These are phyloP conservation scores for Plumapathes pennacea DNA, from an alignment of 92 coral and sea anemone species.

Conservation along the genomic window DNA sequence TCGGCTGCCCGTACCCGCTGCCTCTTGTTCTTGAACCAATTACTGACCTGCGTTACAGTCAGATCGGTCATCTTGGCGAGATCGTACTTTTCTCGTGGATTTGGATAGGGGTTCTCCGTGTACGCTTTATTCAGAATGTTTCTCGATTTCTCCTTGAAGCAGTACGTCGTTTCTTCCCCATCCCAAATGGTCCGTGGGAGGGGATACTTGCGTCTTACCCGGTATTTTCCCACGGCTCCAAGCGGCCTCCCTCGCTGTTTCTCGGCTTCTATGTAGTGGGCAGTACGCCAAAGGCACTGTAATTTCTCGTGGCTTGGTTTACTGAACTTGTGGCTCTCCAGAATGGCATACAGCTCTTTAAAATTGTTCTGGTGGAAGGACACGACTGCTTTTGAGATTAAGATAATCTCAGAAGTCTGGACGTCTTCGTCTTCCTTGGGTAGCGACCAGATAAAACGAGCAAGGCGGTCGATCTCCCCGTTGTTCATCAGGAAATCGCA, in stretches of 20 bases:
- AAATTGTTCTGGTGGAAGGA: constrained; percentile 79
- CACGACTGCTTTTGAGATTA: constrained; percentile 88
- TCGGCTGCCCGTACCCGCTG: constrained; percentile 90
- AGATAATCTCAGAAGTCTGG: constrained; percentile 73
- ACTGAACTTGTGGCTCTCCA: constrained; percentile 71
- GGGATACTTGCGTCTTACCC: constrained; percentile 90
- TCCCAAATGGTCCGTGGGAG: constrained; percentile 94
- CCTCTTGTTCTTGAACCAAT: constrained; percentile 89
- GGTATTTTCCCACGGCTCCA: constrained; percentile 95
- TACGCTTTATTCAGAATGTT: constrained; percentile 85
- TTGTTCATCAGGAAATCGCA: constrained; percentile 86
- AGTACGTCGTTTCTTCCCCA: constrained; percentile 91
- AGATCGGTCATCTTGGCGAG: constrained; percentile 89
- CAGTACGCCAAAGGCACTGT: constrained; percentile 89
- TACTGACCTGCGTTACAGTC: constrained; percentile 87
- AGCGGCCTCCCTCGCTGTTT: constrained; percentile 80
- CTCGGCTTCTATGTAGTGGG: constrained; percentile 92
- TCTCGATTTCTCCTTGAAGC: constrained; percentile 89
- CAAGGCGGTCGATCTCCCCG: constrained; percentile 85
- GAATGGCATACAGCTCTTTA: constrained; percentile 79
- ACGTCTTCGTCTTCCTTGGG: constrained; percentile 77
- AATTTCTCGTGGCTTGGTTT: constrained; percentile 79
- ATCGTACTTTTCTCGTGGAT: constrained; percentile 80
- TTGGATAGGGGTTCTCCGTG: constrained; percentile 83
- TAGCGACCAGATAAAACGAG: constrained; percentile 94